Percentiles rank a stretch among this genome's conserved stretches.
Conservation (phyloP, 2,113 vertebrate species). For the Embiotoca jacksoni region DNA sequence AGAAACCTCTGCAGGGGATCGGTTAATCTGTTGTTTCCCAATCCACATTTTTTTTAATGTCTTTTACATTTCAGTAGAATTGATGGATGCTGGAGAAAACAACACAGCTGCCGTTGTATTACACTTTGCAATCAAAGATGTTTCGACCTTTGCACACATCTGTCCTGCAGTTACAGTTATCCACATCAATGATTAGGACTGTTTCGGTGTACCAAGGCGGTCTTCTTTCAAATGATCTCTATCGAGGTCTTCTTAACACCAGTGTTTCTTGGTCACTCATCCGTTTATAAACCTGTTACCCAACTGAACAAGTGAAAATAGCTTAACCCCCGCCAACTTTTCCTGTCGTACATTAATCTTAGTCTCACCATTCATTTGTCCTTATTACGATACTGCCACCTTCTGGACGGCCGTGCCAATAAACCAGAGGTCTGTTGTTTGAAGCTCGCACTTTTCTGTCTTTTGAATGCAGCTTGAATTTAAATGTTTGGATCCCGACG, state of each 20-base stretch:
- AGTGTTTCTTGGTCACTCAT: not conserved
- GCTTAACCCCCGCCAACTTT: too few species aligned
- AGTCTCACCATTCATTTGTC: not conserved
- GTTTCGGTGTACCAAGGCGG: not conserved
- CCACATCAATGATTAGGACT: too few species aligned
- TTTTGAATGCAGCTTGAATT: not conserved
- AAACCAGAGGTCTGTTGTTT: not conserved
- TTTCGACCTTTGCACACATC: not conserved
- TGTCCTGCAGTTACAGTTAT: too few species aligned
- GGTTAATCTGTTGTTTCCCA: too few species aligned
- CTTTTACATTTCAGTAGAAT: too few species aligned
- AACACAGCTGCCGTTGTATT: not conserved
- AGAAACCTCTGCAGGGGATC: too few species aligned
- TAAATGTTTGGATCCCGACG: too few species aligned
- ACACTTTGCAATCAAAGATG: not conserved
- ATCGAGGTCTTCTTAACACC: not conserved
- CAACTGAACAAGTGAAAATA: not conserved
- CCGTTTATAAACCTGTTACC: not conserved
- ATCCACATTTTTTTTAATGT: too few species aligned
- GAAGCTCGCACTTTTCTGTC: too few species aligned
- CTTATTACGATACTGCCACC: slow-evolving; percentile 25
- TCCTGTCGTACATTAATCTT: not conserved
- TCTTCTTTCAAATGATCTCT: not conserved
- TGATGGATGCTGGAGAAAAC: too few species aligned
- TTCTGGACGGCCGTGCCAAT: slow-evolving; percentile 8